Percentiles rank a stretch among this genome's conserved stretches.
phyloP scores from a whole-genome alignment of 2,113 vertebrate genomes.

The Heliornis fulica region DNA sequence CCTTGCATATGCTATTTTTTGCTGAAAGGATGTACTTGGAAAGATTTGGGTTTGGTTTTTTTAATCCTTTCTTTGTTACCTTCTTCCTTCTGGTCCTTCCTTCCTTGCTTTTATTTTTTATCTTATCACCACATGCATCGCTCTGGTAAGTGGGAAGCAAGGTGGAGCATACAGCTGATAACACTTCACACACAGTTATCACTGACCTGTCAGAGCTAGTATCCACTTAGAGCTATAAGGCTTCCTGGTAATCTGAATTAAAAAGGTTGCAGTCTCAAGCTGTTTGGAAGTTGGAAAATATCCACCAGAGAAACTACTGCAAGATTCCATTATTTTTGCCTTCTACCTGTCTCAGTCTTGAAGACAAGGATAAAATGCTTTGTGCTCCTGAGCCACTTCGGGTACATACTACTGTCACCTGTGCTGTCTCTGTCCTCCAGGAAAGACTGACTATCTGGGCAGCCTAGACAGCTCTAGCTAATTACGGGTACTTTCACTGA shows the following conservation, averaged over 20 bases:
- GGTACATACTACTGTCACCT: background rate
- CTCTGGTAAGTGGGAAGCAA: background rate
- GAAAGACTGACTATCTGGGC: background rate
- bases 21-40: background rate
- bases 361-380: background rate
- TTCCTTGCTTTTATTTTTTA: background rate
- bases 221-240: background rate
- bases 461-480: background rate
- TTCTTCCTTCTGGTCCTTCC: background rate
- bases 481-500: background rate
- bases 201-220: background rate
- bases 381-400: background rate
- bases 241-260: background rate
- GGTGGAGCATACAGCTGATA: background rate
- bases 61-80: background rate
- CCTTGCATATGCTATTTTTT: background rate
- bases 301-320: background rate
- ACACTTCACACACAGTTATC: background rate
- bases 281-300: background rate
- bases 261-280: background rate
- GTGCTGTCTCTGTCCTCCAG: background rate
- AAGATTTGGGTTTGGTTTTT: background rate
- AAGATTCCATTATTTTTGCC: background rate
- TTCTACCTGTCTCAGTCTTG: background rate
- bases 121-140: background rate